These are phyloP conservation scores for Luscinia megarhynchos DNA, from an alignment of 2,797 vertebrate species.

Conservation along the genomic window DNA sequence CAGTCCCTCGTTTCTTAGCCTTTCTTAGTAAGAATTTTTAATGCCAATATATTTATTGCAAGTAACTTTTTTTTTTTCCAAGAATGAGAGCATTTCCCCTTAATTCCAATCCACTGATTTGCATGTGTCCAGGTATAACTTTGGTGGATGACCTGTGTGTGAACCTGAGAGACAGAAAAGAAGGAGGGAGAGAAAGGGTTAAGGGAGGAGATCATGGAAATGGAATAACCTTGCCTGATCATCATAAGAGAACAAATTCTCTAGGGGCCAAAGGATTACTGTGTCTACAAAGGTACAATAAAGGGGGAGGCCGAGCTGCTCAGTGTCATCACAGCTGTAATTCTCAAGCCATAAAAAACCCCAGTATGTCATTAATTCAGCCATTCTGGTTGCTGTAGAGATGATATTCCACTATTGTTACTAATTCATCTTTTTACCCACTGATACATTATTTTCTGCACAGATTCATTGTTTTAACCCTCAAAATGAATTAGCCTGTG, in stretches of 20 bases:
- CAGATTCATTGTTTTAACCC: conserved; percentile 76
- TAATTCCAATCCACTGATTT: conserved; percentile 14
- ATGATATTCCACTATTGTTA: conserved; percentile 64
- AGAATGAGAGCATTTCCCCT: neutral
- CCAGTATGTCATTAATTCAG: conserved; percentile 74
- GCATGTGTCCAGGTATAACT: neutral
- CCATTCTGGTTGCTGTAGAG: conserved; percentile 72
- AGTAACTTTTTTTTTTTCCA: neutral
- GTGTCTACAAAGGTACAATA: conserved; percentile 39
- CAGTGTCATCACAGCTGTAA: conserved; percentile 70
- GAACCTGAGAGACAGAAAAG: conserved; percentile 50
- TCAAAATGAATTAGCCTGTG: conserved; percentile 68
- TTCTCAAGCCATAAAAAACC: conserved; percentile 73
- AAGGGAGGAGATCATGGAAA: conserved; percentile 18
- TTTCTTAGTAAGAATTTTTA: neutral
- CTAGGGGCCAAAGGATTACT: conserved; percentile 23
- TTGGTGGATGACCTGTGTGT: conserved; percentile 52
- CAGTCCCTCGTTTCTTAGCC: neutral
- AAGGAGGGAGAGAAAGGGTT: neutral
- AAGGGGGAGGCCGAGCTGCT: conserved; percentile 47
- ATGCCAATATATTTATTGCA: neutral
- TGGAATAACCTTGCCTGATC: conserved; percentile 50
- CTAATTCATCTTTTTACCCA: conserved; percentile 77
- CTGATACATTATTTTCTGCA: conserved; percentile 77
- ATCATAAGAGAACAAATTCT: neutral